Percentiles rank a stretch among this genome's conserved stretches.
phyloP scores from a whole-genome alignment of 2,888 invertebrate species.

The Gymnocheta viridis region DNA sequence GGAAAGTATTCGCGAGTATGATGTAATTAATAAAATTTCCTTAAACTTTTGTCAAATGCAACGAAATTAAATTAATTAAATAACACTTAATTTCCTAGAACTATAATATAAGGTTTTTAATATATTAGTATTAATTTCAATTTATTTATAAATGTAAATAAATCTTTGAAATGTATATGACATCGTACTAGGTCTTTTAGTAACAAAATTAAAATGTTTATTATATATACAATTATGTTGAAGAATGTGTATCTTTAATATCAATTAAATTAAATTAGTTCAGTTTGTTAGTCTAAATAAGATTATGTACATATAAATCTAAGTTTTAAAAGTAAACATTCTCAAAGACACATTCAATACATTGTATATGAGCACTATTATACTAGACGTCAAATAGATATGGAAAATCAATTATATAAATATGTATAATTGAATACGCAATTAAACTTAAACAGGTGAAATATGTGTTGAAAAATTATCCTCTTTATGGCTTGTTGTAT shows the following conservation, averaged over 20 bases:
- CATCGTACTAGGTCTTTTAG: background rate
- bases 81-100: background rate
- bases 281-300: background rate
- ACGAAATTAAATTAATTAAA: background rate
- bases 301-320: background rate
- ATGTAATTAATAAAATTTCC: too few species aligned
- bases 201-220: background rate
- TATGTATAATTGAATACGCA: too few species aligned
- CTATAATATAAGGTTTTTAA: background rate
- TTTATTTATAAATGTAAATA: background rate
- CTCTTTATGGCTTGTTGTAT: too few species aligned
- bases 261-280: constrained; percentile 53
- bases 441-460: too few species aligned
- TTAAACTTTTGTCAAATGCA: too few species aligned
- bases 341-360: background rate
- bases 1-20: too few species aligned
- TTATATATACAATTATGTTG: background rate
- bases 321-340: background rate
- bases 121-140: background rate
- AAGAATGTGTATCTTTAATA: background rate
- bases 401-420: background rate
- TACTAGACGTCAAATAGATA: background rate
- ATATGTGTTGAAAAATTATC: too few species aligned
- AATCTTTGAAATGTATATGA: background rate
- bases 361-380: background rate